Conservation (phyloP, 2,797 vertebrate genomes). For the Borostomias antarcticus region DNA sequence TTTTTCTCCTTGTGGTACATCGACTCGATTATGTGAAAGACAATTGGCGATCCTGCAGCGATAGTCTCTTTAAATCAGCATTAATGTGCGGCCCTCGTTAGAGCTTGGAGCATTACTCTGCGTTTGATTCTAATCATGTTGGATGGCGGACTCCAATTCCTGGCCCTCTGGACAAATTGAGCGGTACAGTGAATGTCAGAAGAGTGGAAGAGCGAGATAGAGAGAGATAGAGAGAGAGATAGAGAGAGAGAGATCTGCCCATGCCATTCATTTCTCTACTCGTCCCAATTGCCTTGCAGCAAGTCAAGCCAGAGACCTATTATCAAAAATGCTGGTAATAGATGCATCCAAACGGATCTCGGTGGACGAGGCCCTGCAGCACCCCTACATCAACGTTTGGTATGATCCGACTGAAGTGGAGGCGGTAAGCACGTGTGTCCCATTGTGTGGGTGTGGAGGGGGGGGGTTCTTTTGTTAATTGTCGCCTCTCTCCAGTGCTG, state of each 20-base stretch:
- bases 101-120: too few species aligned
- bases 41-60: slow-evolving; percentile 10
- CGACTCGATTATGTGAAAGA: slow-evolving; percentile 23
- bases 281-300: slow-evolving; percentile 73
- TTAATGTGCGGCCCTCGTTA: background rate
- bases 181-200: slow-evolving; percentile 8
- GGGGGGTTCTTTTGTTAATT: background rate
- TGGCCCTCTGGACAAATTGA: slow-evolving; percentile 7
- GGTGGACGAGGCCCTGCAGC: slow-evolving; percentile 94
- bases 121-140: slow-evolving; percentile 9
- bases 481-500: background rate
- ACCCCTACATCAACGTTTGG: slow-evolving; percentile 98
- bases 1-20: slow-evolving; percentile 5
- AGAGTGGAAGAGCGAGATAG: background rate
- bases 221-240: background rate
- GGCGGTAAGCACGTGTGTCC: slow-evolving; percentile 84
- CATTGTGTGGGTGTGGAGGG: background rate
- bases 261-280: slow-evolving; percentile 16
- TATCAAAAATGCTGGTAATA: slow-evolving; percentile 98
- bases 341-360: slow-evolving; percentile 96
- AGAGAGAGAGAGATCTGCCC: background rate
- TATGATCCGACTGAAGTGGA: slow-evolving; percentile 97
- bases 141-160: slow-evolving; percentile 1
- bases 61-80: slow-evolving; percentile 6
- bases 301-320: slow-evolving; percentile 95